phyloP scores from a whole-genome alignment of 1,140 invertebrate genomes.

The Zaprionus davidi region DNA sequence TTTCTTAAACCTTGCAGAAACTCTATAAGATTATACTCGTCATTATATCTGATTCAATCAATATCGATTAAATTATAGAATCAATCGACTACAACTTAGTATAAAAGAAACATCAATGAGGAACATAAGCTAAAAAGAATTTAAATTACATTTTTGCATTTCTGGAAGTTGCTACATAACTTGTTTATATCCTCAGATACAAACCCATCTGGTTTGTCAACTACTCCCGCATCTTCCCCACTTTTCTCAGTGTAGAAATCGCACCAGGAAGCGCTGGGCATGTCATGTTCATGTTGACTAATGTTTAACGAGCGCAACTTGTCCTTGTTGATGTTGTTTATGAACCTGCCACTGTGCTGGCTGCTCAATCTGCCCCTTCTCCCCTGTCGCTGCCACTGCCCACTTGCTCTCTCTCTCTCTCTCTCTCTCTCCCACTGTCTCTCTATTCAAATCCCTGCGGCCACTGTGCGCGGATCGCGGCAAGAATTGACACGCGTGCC shows the following conservation, averaged over 20 bases:
- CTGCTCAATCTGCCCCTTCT: background rate
- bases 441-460: conserved; percentile 74
- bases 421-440: background rate
- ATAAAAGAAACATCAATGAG: too few relatives aligned
- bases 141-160: too few relatives aligned
- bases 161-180: too few relatives aligned
- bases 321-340: conserved; percentile 81
- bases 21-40: too few relatives aligned
- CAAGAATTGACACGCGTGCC: conserved; percentile 74
- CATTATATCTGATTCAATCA: too few relatives aligned
- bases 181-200: too few relatives aligned
- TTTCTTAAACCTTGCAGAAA: too few relatives aligned
- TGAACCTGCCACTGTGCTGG: conserved; percentile 56
- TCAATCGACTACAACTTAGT: too few relatives aligned
- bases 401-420: background rate
- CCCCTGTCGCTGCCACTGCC: background rate
- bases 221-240: background rate
- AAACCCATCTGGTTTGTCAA: background rate
- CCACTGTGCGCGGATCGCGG: conserved; percentile 31
- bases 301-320: conserved; percentile 74
- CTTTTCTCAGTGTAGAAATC: conserved; percentile 1
- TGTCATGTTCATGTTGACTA: conserved; percentile 77
- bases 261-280: conserved; percentile 21
- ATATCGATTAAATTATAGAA: too few relatives aligned
- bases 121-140: too few relatives aligned